Evolutionary conservation across 2,888 invertebrate species (phyloP).

Genomic region (Conops quadrifasciatus): DNA sequence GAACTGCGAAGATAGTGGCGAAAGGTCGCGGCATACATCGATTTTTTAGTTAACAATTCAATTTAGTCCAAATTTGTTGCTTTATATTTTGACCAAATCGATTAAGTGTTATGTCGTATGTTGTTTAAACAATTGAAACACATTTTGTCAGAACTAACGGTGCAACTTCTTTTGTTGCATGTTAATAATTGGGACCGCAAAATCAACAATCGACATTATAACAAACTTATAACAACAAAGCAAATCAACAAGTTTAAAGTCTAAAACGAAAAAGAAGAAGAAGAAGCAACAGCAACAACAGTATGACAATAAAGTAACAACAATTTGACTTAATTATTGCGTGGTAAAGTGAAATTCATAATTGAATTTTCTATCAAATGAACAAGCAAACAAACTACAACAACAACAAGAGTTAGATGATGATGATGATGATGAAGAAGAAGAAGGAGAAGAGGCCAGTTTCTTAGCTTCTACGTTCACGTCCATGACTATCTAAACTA

Average conservation of each 20-base stretch:
- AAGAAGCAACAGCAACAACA: background rate
- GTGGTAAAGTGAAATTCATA: slow-evolving; percentile 45
- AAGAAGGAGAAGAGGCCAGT: no score
- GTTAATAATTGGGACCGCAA: background rate
- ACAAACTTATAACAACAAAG: no score
- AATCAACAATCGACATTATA: background rate
- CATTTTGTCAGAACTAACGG: background rate
- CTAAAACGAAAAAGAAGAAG: background rate
- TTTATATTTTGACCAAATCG: background rate
- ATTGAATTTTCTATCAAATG: slow-evolving; percentile 44
- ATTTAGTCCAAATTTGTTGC: no score
- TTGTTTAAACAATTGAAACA: background rate
- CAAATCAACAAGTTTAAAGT: background rate
- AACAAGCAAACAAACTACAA: slow-evolving; percentile 31
- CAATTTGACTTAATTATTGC: slow-evolving; percentile 45
- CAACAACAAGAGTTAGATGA: slow-evolving; percentile 17
- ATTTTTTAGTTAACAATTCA: no score
- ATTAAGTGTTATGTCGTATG: background rate
- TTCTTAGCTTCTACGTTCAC: no score
- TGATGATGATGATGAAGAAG: background rate
- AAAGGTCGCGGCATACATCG: no score
- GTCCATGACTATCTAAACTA: no score
- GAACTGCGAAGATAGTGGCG: no score
- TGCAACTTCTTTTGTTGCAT: background rate
- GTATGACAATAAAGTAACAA: slow-evolving; percentile 2